Evolutionary conservation across 2,888 invertebrate genomes (phyloP), one percentile per base, ranked within the genome.

Genomic region (Zele albiditarsus): DNA sequence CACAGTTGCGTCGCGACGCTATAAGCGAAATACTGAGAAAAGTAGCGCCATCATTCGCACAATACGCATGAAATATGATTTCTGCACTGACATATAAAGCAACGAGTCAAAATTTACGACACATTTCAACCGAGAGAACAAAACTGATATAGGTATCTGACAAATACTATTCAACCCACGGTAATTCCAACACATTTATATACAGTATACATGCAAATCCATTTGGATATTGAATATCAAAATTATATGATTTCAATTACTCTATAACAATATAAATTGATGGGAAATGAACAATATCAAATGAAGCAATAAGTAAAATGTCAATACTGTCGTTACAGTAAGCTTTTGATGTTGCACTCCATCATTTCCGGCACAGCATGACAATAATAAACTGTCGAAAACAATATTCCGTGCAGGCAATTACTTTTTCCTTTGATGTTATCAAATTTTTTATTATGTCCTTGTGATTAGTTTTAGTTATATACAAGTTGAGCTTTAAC

Each of bases 331-430:
- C n/a, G 6, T 53, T 8, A 5, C 0, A n/a, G 2, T 20, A 8
- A 23, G 53, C 68, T 20, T 68, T 68, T 68, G 68, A 68, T 68
- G 20, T 23, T 53, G n/a, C 8, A 20, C 20, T 8, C 5, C 20
- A 20, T 53, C 20, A 20, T 53, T 53, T 53, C 53, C 53, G 8
- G 23, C 53, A 8, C 53, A 53, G 53, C 53, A 53, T 20, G 53
- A 4, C 14, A 38, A 68, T 68, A 62, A 74, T 74, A 62, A 74
- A 74, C 74, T 74, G 74, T 74, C 68, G 25, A 63, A 49, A 46
- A 69, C 74, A 69, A 46, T 25, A 33, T 49, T 66, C 67, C 68
- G 73, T 23, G 42, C 28, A 20, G 49, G 74, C 49, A 33, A 74
- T 62, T 60, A 14, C 25, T 33, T 25, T 33, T 72, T 23, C 63